These are phyloP conservation scores for Listronotus oregonensis DNA, from an alignment of 1,140 invertebrate genomes.

Conservation along the genomic window DNA sequence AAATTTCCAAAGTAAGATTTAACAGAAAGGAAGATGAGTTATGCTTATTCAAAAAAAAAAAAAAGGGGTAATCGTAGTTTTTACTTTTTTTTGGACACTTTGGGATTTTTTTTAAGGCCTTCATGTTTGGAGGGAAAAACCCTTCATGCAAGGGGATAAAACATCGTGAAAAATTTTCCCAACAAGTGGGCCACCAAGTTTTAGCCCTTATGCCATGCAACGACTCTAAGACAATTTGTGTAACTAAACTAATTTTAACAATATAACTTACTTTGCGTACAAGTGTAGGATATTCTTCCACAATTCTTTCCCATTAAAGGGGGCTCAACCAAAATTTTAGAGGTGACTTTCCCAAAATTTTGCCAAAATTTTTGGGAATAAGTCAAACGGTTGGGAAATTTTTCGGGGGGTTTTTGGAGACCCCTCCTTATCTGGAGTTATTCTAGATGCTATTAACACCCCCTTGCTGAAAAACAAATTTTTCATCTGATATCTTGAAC, in stretches of 20 bases:
- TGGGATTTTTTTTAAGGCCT: too few relatives aligned
- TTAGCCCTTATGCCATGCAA: neutral
- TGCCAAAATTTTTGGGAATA: constrained; percentile 61
- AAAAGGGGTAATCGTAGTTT: too few relatives aligned
- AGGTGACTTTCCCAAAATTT: constrained; percentile 62
- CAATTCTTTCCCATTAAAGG: constrained; percentile 61
- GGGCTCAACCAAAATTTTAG: constrained; percentile 59
- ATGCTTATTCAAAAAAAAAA: too few relatives aligned
- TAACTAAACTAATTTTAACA: constrained; percentile 1
- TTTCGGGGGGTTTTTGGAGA: constrained; percentile 8
- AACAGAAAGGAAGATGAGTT: too few relatives aligned
- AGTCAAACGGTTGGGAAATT: constrained; percentile 22
- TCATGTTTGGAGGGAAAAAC: too few relatives aligned
- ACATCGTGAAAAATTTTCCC: too few relatives aligned
- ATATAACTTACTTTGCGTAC: constrained; percentile 59
- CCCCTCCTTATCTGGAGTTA: constrained; percentile 28
- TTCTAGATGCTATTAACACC: constrained; percentile 44
- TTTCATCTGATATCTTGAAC: constrained; percentile 40
- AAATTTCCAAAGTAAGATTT: too few relatives aligned
- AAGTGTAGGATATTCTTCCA: constrained; percentile 60
- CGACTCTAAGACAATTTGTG: constrained; percentile 6
- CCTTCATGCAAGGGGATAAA: too few relatives aligned
- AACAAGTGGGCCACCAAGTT: too few relatives aligned
- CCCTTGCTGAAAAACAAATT: constrained; percentile 49
- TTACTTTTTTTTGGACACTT: too few relatives aligned